Base-by-base conservation (phyloP, 2,113 vertebrate species). In the Cervus canadensis region DNA sequence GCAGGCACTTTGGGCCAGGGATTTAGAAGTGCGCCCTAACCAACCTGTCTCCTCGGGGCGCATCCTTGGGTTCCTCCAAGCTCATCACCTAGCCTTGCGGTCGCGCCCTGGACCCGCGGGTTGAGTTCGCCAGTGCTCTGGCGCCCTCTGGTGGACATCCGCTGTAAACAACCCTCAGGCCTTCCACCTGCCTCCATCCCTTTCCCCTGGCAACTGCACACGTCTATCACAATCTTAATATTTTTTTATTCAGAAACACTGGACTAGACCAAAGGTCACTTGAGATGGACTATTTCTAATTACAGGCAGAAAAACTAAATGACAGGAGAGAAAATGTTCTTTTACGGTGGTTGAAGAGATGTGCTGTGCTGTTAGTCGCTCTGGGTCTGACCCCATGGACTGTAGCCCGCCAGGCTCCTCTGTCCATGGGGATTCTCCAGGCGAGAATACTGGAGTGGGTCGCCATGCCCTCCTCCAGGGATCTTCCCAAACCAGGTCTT, bases 71-170 rank as follows among this genome's bases (percentile, higher is more conserved):
- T 5, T 79, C 76, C 76, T 17, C 43, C 76, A 17, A 48, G 43
- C 43, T 78, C 26, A 78, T 28, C 26, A 5, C 76, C 4, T 3
- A 17, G 43, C 15, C 26, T 17, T 30, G 76, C 4, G 1, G 43
- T 50, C 26, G 16, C 8, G 3, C 43, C 76, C 4, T 4, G 15
- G 15, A 50, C 26, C 26, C 15, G 45, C 76, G 5, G 4, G 26
- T 17, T 36, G 43, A 28, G 76, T 19, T 50, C 26, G 15, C 15
- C 26, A 2, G 43, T 30, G 26, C 43, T 48, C 43, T 79, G 76
- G 43, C 43, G 26, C 76, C 14, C 4, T 79, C 76, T 17, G 15
- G 43, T 45, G 43, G 76, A 79, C 43, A 48, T 0, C 0, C 0
- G 8, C 43, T 79, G 4, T 19, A 78, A 78, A 48, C 76, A 5